These are phyloP conservation scores for Anser cygnoides DNA, from an alignment of 2,113 vertebrate species.

Conservation along the genomic window DNA sequence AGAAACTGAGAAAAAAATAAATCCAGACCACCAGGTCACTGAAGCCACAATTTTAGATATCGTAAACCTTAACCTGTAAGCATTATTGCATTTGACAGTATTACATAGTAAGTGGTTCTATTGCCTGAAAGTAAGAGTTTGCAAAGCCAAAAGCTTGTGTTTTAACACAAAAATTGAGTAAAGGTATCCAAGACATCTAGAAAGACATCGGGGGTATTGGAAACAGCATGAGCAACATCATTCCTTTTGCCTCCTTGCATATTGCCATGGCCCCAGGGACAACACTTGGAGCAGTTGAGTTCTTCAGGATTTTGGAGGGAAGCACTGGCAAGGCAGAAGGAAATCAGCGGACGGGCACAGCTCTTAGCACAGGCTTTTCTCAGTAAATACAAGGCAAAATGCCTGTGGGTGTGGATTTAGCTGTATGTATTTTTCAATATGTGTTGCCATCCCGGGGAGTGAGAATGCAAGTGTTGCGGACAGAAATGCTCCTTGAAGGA, in stretches of 20 bases:
- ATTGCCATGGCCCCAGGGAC: neutral
- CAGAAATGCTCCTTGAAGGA: neutral
- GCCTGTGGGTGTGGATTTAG: neutral
- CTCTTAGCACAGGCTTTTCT: neutral
- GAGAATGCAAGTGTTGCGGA: neutral
- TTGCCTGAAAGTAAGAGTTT: neutral
- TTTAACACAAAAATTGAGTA: neutral
- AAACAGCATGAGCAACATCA: neutral
- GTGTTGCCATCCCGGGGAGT: neutral
- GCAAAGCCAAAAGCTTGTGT: neutral
- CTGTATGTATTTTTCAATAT: neutral
- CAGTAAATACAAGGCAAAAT: neutral
- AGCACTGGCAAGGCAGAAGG: neutral
- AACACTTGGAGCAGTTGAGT: neutral
- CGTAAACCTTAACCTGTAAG: neutral
- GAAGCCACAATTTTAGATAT: neutral
- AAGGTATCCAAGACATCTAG: neutral
- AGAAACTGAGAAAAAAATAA: conserved; percentile 14
- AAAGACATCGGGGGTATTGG: neutral
- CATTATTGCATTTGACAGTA: neutral
- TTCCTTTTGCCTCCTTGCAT: neutral
- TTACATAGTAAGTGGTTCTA: neutral
- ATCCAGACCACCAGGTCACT: conserved; percentile 10
- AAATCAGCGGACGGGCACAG: neutral
- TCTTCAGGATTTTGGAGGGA: neutral